These are phyloP conservation scores for Tenthredo distinguenda DNA, from an alignment of 2,888 invertebrate genomes.

Conservation along the genomic window DNA sequence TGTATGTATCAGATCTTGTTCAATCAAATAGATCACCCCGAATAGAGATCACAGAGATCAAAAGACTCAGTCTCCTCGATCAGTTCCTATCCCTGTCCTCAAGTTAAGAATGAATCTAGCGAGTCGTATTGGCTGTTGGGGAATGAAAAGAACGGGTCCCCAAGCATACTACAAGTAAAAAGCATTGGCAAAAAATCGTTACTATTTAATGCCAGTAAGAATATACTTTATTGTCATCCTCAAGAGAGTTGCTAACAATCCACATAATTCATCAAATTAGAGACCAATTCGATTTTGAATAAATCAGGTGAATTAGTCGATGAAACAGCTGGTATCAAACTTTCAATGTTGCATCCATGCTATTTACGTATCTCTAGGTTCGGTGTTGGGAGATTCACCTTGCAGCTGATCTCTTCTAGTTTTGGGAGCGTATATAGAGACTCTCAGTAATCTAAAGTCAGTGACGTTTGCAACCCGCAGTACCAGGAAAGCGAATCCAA, in stretches of 20 bases:
- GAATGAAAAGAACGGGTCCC: background rate
- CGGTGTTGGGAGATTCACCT: background rate
- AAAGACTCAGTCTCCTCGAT: background rate
- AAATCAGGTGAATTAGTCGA: background rate
- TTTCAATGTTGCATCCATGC: background rate
- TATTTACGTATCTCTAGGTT: background rate
- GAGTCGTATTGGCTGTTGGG: background rate
- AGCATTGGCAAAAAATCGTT: too few relatives aligned
- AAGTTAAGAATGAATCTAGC: background rate
- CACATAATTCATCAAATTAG: background rate
- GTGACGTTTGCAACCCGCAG: slow-evolving; percentile 59
- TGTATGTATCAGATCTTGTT: background rate
- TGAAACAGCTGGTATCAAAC: background rate
- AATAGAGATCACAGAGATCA: background rate
- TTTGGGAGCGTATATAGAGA: slow-evolving; percentile 60
- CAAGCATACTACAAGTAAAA: background rate
- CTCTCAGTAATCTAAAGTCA: slow-evolving; percentile 65
- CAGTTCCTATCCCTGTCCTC: background rate
- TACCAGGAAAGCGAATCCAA: slow-evolving; percentile 60
- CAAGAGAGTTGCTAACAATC: background rate
- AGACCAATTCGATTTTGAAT: background rate
- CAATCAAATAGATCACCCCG: background rate
- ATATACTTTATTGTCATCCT: slow-evolving; percentile 3
- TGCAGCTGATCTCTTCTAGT: background rate
- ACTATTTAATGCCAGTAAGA: background rate